Percentiles rank a stretch among this genome's conserved stretches.
These are phyloP conservation scores for Protobothrops mucrosquamatus DNA, from an alignment of 2,113 vertebrate genomes.

Conservation along the genomic window DNA sequence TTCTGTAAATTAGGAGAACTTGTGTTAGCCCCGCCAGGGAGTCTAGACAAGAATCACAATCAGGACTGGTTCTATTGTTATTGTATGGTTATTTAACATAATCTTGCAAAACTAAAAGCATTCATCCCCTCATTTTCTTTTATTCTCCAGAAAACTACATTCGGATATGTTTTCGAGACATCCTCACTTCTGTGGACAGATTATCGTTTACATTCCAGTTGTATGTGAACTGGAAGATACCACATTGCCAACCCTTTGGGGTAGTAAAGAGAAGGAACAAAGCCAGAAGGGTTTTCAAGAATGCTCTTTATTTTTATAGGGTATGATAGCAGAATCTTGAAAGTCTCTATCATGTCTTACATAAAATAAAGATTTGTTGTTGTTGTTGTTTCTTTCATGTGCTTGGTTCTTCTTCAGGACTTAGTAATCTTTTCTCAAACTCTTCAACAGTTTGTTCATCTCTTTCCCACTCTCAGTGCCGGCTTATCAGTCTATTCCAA, in stretches of 20 bases:
- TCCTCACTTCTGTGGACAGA: background rate
- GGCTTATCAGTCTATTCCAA: background rate
- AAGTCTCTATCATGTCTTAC: background rate
- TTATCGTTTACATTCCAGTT: background rate
- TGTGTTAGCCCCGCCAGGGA: background rate
- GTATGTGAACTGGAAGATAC: background rate
- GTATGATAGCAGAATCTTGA: background rate
- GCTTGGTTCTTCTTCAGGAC: background rate
- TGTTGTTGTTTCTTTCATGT: background rate
- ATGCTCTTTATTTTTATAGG: background rate
- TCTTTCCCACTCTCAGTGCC: background rate
- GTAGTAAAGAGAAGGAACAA: background rate
- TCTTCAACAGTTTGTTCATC: background rate
- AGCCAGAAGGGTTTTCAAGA: background rate
- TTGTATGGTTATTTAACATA: background rate
- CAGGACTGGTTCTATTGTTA: background rate
- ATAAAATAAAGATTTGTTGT: background rate
- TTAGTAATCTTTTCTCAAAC: background rate
- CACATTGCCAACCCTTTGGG: background rate
- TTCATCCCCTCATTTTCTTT: background rate
- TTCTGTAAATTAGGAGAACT: background rate
- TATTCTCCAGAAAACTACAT: background rate
- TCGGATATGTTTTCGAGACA: background rate
- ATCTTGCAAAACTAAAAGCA: background rate
- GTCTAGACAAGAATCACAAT: background rate